A percentile compares a stretch with the other conserved stretches of the same genome.
Evolutionary conservation across 2,113 vertebrate genomes (phyloP).

Genomic region (Halcyon malimbica): DNA sequence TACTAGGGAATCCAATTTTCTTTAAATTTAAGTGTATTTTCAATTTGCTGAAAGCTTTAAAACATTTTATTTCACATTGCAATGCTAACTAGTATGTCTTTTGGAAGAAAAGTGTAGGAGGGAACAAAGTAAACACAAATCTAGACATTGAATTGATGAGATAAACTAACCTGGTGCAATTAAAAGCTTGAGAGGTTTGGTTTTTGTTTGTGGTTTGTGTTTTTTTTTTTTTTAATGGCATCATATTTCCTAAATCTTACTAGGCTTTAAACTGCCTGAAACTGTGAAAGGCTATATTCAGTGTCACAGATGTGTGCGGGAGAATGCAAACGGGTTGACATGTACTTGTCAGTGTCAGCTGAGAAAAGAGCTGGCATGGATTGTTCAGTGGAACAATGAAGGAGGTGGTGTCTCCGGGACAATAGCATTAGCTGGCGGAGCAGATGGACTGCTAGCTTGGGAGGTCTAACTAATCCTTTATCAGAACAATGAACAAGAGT

Average conservation of each 20-base stretch:
- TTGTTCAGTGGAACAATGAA: conserved; percentile 40
- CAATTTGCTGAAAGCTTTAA: background rate
- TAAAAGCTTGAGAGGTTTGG: background rate
- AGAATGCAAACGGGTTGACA: conserved; percentile 41
- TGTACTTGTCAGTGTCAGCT: conserved; percentile 62
- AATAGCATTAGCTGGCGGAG: conserved; percentile 50
- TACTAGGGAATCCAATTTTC: background rate
- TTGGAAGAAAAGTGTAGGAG: background rate
- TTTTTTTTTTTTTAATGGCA: background rate
- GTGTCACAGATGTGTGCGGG: conserved; percentile 12
- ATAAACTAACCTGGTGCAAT: background rate
- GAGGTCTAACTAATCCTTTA: conserved; percentile 47
- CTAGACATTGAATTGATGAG: background rate
- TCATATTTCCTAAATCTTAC: background rate
- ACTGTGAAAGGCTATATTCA: conserved; percentile 48
- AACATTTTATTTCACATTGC: background rate
- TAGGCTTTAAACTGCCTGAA: conserved; percentile 19
- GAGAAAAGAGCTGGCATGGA: conserved; percentile 50
- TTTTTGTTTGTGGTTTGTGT: too few relatives aligned
- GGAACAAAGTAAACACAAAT: background rate
- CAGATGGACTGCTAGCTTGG: conserved; percentile 63
- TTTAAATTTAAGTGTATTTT: conserved; percentile 20
- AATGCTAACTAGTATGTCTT: background rate
- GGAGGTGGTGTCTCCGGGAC: conserved; percentile 57
- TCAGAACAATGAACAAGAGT: conserved; percentile 50